Evolutionary conservation across 2,797 vertebrate species (phyloP), one percentile per base, ranked within the genome.

Genomic region (Hemibagrus guttatus): DNA sequence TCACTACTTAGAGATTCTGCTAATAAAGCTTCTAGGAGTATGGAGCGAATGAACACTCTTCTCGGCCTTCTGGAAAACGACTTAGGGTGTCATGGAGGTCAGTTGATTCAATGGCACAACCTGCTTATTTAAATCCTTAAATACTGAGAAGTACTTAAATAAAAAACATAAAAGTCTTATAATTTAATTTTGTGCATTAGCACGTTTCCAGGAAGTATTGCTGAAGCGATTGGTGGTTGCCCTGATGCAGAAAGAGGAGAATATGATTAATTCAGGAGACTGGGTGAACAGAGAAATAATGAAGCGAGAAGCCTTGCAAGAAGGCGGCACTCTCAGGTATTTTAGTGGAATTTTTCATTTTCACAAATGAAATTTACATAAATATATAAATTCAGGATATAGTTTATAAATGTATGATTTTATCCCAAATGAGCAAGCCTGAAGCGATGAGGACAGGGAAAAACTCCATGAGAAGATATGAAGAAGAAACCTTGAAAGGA

Each of bases 281-380:
- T 96, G 95, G 95, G 93, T 93, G 82, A 93, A 87, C 90, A 90
- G 4, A 14, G 94, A 95, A 58, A 93, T 94, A 81, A 92, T 87
- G 90, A 95, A 95, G 85, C 92, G 90, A 0, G 93, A 92, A 21
- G 94, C 95, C 49, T 91, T 96, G 23, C 95, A 95, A 78, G 95
- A 96, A 85, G 95, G 95, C 0, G 95, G 95, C 21, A 96, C 95
- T 59, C 92, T 95, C 21, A 94, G 95, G 95, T 96, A 91, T 87
- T 52, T 12, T 2, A 74, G 17, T 31, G 31, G 12, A 64, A 28
- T 46, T n/a, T n/a, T n/a, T n/a, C n/a, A n/a, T n/a, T n/a, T n/a
- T n/a, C n/a, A n/a, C n/a, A n/a, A n/a, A n/a, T n/a, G n/a, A n/a
- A 39, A 39, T 39, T 39, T 39, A 39, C 35, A 39, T 39, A 39